Evolutionary conservation across 2,113 vertebrate genomes (phyloP), one percentile per base, ranked within the genome.

Genomic region (Coracopsis vasa): DNA sequence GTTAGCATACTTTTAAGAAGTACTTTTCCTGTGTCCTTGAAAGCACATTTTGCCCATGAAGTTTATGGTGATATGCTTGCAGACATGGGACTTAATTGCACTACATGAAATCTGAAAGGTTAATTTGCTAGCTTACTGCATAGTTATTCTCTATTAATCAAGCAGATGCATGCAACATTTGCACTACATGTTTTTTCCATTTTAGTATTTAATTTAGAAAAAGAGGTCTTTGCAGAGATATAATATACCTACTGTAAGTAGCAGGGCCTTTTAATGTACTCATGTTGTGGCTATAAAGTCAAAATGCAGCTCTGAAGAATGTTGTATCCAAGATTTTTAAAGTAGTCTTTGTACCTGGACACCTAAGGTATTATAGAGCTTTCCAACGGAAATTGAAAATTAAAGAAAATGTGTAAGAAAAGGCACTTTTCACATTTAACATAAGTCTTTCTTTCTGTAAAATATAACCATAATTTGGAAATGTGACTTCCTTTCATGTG

Each of bases 391-490:
- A 88, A 81, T 23, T 2, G 44, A 41, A 86, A 13, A 15, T 19
- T n/a, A 33, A 56, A 56, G 27, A 67, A 73, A 60, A 33, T 13
- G 14, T 35, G 13, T n/a, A 77, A 88, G 80, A 50, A 81, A 95
- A 89, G 21, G 25, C 16, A 37, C n/a, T 11, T 90, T 97, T 97
- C 65, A 39, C 7, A 56, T 94, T 87, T 91, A 70, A 25, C 13
- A 9, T 75, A 92, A 95, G 45, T 92, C 6, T 72, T 93, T 87
- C 39, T 71, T 42, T 93, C n/a, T 83, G 41, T 72, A 92, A 88
- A 85, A 92, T 90, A 74, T 28, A 71, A 42, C 25, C 18, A 6
- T 83, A 86, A 91, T 92, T 91, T 94, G 60, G 78, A 94, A 90
- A 67, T 89, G 25, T 19, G 64, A 23, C 69, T 62, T 80, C 6